These are phyloP conservation scores for Therioaphis trifolii DNA, from an alignment of 2,888 invertebrate species.

Conservation along the genomic window DNA sequence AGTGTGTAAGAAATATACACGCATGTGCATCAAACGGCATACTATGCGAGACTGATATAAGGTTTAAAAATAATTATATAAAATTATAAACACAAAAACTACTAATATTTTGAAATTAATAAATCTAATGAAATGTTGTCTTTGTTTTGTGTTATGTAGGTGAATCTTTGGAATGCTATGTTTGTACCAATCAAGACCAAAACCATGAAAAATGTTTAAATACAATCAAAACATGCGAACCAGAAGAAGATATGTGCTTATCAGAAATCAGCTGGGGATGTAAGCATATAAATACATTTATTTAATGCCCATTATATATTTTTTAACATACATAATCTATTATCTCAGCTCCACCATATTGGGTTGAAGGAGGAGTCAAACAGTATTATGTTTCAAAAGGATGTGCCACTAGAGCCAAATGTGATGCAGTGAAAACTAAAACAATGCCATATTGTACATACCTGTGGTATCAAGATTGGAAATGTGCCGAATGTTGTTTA, in stretches of 20 bases:
- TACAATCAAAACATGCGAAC: slow-evolving; percentile 90
- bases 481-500: slow-evolving; percentile 94
- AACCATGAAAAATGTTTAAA: slow-evolving; percentile 92
- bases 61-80: too few relatives aligned
- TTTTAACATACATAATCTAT: slow-evolving; percentile 60
- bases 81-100: too few relatives aligned
- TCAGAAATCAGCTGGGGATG: slow-evolving; percentile 94
- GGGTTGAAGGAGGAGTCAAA: slow-evolving; percentile 91
- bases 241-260: slow-evolving; percentile 86
- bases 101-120: too few relatives aligned
- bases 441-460: slow-evolving; percentile 86
- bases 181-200: slow-evolving; percentile 91
- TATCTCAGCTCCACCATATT: slow-evolving; percentile 83
- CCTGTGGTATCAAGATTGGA: slow-evolving; percentile 97
- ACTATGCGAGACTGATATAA: too few relatives aligned
- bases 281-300: slow-evolving; percentile 69
- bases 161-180: slow-evolving; percentile 89
- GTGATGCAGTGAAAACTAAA: slow-evolving; percentile 77
- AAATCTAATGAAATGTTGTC: background rate
- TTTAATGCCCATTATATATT: background rate
- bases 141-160: slow-evolving; percentile 69
- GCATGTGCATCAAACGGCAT: too few relatives aligned
- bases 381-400: slow-evolving; percentile 93
- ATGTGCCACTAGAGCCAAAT: slow-evolving; percentile 85
- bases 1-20: too few relatives aligned